Evolutionary conservation across 2,113 vertebrate genomes (phyloP).

Genomic region (Labeo catla): DNA sequence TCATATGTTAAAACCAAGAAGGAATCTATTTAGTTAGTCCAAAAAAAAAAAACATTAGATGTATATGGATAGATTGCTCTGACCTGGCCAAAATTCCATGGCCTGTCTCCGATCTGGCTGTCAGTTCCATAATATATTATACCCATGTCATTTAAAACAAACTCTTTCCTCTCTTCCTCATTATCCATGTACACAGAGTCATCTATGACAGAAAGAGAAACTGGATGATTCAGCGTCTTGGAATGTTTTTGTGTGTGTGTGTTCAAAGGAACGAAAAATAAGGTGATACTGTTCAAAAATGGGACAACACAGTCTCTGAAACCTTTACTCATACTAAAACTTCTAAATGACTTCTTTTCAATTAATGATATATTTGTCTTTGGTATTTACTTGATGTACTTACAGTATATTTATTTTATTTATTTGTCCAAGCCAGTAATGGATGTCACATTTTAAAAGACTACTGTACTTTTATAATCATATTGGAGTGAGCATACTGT

Average conservation of each 20-base stretch:
- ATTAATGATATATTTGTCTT: background rate
- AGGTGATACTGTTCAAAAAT: background rate
- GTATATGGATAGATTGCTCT: background rate
- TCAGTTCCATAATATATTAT: constrained; percentile 91
- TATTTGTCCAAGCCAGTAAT: background rate
- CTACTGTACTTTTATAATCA: background rate
- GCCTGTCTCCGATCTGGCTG: constrained; percentile 85
- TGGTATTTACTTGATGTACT: background rate
- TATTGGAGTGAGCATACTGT: background rate
- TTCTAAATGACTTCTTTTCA: background rate
- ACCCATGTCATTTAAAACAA: constrained; percentile 87
- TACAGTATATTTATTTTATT: background rate
- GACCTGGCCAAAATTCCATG: constrained; percentile 94
- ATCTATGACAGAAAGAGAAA: constrained; percentile 62
- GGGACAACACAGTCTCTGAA: background rate
- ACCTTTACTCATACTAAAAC: background rate
- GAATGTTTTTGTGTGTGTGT: background rate
- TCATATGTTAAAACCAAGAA: background rate
- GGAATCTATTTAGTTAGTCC: background rate
- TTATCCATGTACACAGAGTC: constrained; percentile 83
- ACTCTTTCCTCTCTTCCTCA: constrained; percentile 82
- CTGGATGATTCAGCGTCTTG: background rate
- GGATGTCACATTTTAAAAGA: background rate
- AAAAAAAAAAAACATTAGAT: background rate
- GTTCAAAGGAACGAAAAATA: background rate